Percentiles rank a stretch among this genome's conserved stretches.
These are phyloP conservation scores for Lepidochrysops patricia DNA, from an alignment of 2,888 invertebrate genomes.

Conservation along the genomic window DNA sequence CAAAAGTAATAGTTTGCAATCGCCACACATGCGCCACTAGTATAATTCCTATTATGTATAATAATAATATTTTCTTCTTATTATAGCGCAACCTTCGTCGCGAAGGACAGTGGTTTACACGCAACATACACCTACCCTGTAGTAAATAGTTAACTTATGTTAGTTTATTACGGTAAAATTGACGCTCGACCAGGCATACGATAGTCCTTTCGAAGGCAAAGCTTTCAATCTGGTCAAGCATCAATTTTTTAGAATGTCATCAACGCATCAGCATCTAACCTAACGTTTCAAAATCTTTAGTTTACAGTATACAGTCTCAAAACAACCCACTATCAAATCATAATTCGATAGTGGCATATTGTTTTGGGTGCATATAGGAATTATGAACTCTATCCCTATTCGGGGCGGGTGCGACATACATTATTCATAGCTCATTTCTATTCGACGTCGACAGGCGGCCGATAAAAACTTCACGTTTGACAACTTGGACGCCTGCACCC, in stretches of 20 bases:
- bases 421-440: constrained; percentile 72
- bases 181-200: too few species aligned
- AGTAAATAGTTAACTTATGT: neutral
- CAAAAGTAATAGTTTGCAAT: too few species aligned
- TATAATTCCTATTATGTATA: too few species aligned
- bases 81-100: neutral
- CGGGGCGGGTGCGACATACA: constrained; percentile 44
- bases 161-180: neutral
- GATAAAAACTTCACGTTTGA: constrained; percentile 74
- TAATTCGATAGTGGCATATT: neutral
- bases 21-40: too few species aligned
- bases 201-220: too few species aligned
- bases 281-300: too few species aligned
- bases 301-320: too few species aligned
- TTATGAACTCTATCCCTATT: constrained; percentile 9
- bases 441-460: constrained; percentile 68
- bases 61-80: neutral
- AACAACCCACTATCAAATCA: too few species aligned
- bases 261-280: too few species aligned
- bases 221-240: too few species aligned
- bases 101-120: neutral
- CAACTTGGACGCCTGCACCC: constrained; percentile 70
- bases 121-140: neutral
- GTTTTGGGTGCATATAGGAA: neutral
- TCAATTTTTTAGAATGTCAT: too few species aligned